Percentiles rank a stretch among this genome's conserved stretches.
These are phyloP conservation scores for Mesorhabditis spiculigera DNA, from an alignment of 2,888 invertebrate genomes.

Conservation along the genomic window DNA sequence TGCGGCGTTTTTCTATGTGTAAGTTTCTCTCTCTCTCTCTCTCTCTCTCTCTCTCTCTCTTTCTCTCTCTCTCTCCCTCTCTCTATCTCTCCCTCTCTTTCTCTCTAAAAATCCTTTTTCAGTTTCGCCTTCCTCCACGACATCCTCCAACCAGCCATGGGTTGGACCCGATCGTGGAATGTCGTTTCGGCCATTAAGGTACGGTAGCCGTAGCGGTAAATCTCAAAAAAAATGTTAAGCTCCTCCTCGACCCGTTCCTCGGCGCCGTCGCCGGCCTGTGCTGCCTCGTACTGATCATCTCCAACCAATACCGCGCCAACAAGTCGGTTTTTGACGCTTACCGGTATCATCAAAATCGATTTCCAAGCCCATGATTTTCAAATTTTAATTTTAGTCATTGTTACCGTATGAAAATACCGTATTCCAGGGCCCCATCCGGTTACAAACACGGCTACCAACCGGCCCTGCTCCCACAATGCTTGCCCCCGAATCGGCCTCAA, in stretches of 20 bases:
- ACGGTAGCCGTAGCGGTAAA: neutral
- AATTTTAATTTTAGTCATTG: too few species aligned
- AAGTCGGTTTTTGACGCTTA: neutral
- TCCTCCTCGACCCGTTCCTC: conserved; percentile 21
- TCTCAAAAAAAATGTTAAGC: conserved; percentile 20
- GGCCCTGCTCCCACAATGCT: conserved; percentile 29
- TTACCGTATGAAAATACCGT: too few species aligned
- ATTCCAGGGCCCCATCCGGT: neutral
- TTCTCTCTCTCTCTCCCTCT: neutral
- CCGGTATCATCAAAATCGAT: too few species aligned
- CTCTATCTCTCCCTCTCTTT: too few species aligned
- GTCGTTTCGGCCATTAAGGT: conserved; percentile 34
- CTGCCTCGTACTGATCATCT: neutral
- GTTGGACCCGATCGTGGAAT: conserved; percentile 34
- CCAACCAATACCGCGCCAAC: neutral
- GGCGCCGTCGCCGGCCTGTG: conserved; percentile 10
- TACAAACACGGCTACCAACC: conserved; percentile 45
- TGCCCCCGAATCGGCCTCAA: conserved; percentile 25
- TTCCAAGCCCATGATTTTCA: too few species aligned
- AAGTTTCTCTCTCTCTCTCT: conserved; percentile 9
- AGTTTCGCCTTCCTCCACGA: conserved; percentile 35
- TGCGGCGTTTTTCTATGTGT: conserved; percentile 38
- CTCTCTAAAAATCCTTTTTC: conserved; percentile 5
- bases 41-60: neutral
- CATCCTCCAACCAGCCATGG: conserved; percentile 27